Evolutionary conservation across 2,888 invertebrate genomes (phyloP).

Genomic region (Lymantria dispar): DNA sequence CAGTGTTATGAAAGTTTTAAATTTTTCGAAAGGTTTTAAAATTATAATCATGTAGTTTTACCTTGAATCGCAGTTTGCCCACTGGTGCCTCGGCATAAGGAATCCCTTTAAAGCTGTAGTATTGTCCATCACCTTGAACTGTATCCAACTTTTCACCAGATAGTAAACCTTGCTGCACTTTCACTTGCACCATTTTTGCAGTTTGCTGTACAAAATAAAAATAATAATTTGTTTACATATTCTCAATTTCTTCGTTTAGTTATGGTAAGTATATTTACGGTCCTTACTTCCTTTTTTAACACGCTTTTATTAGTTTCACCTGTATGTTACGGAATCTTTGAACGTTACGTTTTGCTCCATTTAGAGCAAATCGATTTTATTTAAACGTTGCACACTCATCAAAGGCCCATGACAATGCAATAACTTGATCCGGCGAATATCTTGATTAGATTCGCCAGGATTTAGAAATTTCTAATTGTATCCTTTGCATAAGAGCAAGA

Average conservation of each 20-base stretch:
- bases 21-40: too few species aligned
- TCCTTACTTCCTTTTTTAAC: not conserved
- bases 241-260: not conserved
- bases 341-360: too few species aligned
- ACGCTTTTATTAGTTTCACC: too few species aligned
- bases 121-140: slow-evolving; percentile 30
- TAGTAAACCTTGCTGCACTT: slow-evolving; percentile 43
- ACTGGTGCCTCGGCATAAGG: slow-evolving; percentile 77
- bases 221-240: not conserved
- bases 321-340: too few species aligned
- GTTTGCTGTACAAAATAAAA: not conserved
- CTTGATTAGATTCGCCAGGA: too few species aligned
- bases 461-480: too few species aligned
- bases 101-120: slow-evolving; percentile 62
- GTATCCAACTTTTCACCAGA: slow-evolving; percentile 36
- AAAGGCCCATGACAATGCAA: too few species aligned
- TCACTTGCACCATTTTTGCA: slow-evolving; percentile 53
- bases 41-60: slow-evolving; percentile 19
- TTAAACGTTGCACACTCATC: too few species aligned
- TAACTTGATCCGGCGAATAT: too few species aligned
- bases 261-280: not conserved
- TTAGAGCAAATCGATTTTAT: too few species aligned
- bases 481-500: too few species aligned
- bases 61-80: slow-evolving; percentile 73
- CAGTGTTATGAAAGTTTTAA: too few species aligned